A percentile compares a stretch with the other conserved stretches of the same genome.
These are phyloP conservation scores for Acyrthosiphon pisum DNA, from an alignment of 1,140 invertebrate species.

Conservation along the genomic window DNA sequence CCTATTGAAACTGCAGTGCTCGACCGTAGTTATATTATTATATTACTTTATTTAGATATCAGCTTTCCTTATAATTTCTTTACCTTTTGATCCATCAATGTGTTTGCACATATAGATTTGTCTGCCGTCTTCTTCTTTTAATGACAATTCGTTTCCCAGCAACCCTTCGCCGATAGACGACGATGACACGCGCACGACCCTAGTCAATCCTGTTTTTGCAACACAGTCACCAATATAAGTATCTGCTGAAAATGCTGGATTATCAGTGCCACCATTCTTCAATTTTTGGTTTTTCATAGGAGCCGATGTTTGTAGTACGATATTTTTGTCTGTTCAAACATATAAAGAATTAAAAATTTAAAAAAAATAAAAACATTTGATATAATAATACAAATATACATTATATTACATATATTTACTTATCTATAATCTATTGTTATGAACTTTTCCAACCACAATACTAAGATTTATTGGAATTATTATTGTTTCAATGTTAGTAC, in stretches of 20 bases:
- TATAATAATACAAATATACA: neutral
- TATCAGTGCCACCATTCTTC: slow-evolving; percentile 15
- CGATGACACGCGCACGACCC: neutral
- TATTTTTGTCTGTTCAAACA: slow-evolving; percentile 7
- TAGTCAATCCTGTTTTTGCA: neutral
- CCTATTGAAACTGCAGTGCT: neutral
- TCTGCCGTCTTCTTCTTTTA: neutral
- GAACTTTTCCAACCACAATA: neutral
- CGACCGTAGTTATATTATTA: neutral
- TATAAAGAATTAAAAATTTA: neutral
- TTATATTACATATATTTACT: neutral
- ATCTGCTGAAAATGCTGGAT: slow-evolving; percentile 20
- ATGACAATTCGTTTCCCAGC: neutral
- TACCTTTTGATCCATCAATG: slow-evolving; percentile 28
- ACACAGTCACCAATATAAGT: neutral
- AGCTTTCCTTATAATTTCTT: neutral
- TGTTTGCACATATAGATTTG: slow-evolving; percentile 11
- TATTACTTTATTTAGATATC: neutral
- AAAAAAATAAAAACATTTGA: neutral
- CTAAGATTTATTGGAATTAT: too few species aligned
- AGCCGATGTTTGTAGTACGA: slow-evolving; percentile 20
- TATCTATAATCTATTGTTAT: neutral
- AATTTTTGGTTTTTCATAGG: neutral
- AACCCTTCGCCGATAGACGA: neutral
- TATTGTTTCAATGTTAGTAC: neutral